A percentile compares a stretch with the other conserved stretches of the same genome.
Evolutionary conservation across 2,888 invertebrate genomes (phyloP).

Genomic region (Nephrocerus scutellatus): DNA sequence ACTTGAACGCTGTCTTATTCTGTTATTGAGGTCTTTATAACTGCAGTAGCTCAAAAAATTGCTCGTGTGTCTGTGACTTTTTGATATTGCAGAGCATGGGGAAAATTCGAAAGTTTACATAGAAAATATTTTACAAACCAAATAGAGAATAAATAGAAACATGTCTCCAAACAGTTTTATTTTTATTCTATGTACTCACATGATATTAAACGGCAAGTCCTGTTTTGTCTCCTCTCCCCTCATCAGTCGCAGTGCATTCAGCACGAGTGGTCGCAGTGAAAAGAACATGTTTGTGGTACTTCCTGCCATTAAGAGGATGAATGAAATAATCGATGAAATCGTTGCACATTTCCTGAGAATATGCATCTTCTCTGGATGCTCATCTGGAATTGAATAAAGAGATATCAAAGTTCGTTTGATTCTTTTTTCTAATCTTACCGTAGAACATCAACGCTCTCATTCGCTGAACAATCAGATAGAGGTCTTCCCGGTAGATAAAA

Average conservation of each 20-base stretch:
- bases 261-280: slow-evolving; percentile 31
- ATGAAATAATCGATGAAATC: slow-evolving; percentile 25
- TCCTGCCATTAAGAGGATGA: slow-evolving; percentile 31
- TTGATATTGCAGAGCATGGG: too few species aligned
- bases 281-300: slow-evolving; percentile 32
- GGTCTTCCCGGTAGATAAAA: slow-evolving; percentile 29
- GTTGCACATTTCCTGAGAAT: slow-evolving; percentile 29
- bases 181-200: slow-evolving; percentile 34
- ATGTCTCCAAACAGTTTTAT: background rate
- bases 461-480: slow-evolving; percentile 27
- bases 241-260: slow-evolving; percentile 25
- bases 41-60: too few species aligned
- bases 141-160: too few species aligned
- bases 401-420: background rate
- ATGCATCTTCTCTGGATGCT: slow-evolving; percentile 23
- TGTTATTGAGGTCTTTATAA: too few species aligned
- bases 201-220: slow-evolving; percentile 35
- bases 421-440: slow-evolving; percentile 21
- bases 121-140: too few species aligned
- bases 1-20: too few species aligned
- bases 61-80: too few species aligned
- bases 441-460: slow-evolving; percentile 28
- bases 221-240: slow-evolving; percentile 24
- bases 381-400: slow-evolving; percentile 7
- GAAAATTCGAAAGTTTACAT: too few species aligned